Base-by-base conservation (phyloP, 1,140 invertebrate species). In the Bicyclus anynana region DNA sequence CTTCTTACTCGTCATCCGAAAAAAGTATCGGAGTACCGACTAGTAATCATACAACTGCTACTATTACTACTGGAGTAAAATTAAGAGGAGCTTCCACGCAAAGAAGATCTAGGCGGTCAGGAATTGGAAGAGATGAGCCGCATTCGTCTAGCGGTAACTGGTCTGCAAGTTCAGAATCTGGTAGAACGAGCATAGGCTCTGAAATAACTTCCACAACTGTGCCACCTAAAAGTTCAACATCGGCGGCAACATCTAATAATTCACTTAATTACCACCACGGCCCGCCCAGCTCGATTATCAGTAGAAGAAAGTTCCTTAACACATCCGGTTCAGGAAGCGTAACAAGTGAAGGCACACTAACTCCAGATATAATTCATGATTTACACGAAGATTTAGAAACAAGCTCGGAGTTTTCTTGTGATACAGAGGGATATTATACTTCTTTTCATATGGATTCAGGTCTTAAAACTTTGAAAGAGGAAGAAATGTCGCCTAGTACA, bases 401-500 rank as follows among this genome's bases (percentile, higher is more conserved):
- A 3, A 96, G 95, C 71, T 98, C 97, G 0, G 95, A 97, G 40
- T 98, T 97, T 84, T 98, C 97, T 4, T 97, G 97, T 72, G 97
- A 99, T 78, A 97, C 97, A 10, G 97, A 98, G 85, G 97, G 97
- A 9, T 99, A 98, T 82, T 99, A 98, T 82, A 99, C 97, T 0
- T 98, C 97, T 9, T 98, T 99, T 89, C 97, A 98, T 79, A 94
- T 97, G 90, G 97, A 99, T 83, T 97, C 96, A 53, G 97, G 97
- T 1, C 82, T 98, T 38, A 96, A 97, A 80, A 95, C 94, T 0
- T 82, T 95, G 12, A 94, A 94, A 77, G 95, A 96, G 80, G 94
- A 96, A 84, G 95, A 95, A 76, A 59, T 87, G 29, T 77, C 87
- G 17, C 92, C 92, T 0, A 87, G 91, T 47, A 92, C 92, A 3